Conservation (phyloP, 2,113 vertebrate species). For the Hemiscyllium ocellatum region DNA sequence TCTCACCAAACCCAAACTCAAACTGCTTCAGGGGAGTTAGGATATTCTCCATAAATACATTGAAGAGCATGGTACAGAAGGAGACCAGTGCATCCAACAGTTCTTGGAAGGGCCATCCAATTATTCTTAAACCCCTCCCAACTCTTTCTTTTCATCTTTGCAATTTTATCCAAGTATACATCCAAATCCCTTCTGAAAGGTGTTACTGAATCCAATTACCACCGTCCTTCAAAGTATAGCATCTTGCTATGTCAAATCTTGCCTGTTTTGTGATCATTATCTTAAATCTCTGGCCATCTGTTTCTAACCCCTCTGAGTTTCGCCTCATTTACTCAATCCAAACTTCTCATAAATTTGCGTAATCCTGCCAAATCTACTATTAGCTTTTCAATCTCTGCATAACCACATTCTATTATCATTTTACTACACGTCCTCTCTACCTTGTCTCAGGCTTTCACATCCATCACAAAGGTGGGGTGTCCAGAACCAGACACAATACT, state of each 20-base stretch:
- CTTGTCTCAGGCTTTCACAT: not conserved
- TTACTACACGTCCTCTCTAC: not conserved
- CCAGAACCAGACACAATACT: not conserved
- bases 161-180: not conserved
- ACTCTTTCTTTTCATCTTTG: not conserved
- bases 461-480: not conserved
- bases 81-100: not conserved
- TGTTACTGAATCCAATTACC: not conserved
- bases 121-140: not conserved
- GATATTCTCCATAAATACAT: not conserved
- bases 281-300: not conserved
- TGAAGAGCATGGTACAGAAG: not conserved
- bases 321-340: not conserved
- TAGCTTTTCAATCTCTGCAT: not conserved
- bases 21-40: not conserved
- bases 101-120: not conserved
- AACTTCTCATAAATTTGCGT: not conserved
- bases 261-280: not conserved
- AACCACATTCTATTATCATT: not conserved
- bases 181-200: not conserved
- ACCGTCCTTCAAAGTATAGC: not conserved
- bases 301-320: not conserved
- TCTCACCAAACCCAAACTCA: not conserved
- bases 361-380: not conserved
- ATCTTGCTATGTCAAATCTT: not conserved